phyloP scores from a whole-genome alignment of 2,888 invertebrate genomes.

The Epistrophe eligans region DNA sequence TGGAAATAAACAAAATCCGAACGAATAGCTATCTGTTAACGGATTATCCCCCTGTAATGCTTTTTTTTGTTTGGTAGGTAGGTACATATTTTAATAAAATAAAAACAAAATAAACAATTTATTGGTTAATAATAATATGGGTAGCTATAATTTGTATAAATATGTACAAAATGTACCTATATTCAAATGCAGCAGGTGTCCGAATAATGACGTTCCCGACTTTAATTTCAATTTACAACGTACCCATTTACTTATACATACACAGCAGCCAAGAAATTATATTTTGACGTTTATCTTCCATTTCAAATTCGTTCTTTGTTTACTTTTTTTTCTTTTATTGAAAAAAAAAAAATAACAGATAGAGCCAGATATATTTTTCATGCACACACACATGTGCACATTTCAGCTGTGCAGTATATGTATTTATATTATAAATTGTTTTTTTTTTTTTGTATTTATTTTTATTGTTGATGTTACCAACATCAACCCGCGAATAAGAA shows the following conservation, averaged over 20 bases:
- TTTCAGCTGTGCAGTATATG: not conserved
- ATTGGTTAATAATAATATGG: no score
- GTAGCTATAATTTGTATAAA: no score
- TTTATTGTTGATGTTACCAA: not conserved
- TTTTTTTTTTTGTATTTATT: not conserved
- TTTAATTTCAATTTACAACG: constrained; percentile 20
- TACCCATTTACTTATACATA: constrained; percentile 1
- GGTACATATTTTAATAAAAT: not conserved
- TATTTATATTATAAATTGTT: constrained; percentile 1
- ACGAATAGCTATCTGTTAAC: no score
- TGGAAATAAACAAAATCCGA: no score
- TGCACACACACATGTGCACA: constrained; percentile 12
- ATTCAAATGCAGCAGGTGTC: constrained; percentile 62
- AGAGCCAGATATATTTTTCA: not conserved
- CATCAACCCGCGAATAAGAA: not conserved
- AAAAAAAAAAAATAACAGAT: not conserved
- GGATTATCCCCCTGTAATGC: no score
- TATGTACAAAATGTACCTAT: not conserved
- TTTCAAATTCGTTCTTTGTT: constrained; percentile 63
- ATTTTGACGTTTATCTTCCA: constrained; percentile 65
- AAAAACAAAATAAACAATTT: no score
- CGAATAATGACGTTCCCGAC: constrained; percentile 54
- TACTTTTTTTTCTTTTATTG: constrained; percentile 54
- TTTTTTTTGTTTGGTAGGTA: not conserved
- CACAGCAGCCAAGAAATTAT: not conserved